Conservation (phyloP, 2,888 invertebrate species). For the Portevinia maculata region DNA sequence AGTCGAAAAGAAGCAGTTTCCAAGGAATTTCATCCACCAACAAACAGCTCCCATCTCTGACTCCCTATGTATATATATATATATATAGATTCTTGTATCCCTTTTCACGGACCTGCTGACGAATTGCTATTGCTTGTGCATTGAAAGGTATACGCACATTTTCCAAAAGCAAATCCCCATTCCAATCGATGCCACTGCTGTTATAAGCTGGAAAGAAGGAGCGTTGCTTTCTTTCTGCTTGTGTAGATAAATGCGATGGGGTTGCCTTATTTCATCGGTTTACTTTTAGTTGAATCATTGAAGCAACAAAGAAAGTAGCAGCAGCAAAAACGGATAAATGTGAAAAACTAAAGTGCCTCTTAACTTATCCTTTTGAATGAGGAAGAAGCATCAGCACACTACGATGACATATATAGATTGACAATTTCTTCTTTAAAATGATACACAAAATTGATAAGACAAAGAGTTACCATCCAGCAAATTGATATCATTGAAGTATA, state of each 20-base stretch:
- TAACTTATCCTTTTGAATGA: slow-evolving; percentile 71
- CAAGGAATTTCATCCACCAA: slow-evolving; percentile 14
- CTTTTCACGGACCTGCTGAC: slow-evolving; percentile 58
- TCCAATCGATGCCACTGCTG: slow-evolving; percentile 30
- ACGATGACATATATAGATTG: slow-evolving; percentile 59
- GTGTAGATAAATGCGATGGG: slow-evolving; percentile 61
- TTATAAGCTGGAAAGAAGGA: slow-evolving; percentile 38
- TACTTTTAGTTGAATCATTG: slow-evolving; percentile 72
- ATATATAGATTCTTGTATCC: not conserved
- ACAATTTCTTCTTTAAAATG: slow-evolving; percentile 57
- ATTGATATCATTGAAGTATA: slow-evolving; percentile 45
- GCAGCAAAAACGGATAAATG: slow-evolving; percentile 56
- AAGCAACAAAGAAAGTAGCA: slow-evolving; percentile 53
- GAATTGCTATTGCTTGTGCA: slow-evolving; percentile 71
- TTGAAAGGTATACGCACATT: slow-evolving; percentile 70
- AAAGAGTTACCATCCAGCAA: slow-evolving; percentile 51
- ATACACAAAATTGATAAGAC: slow-evolving; percentile 65
- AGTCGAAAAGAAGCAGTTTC: slow-evolving; percentile 42
- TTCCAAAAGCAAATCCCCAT: slow-evolving; percentile 49
- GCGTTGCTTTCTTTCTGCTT: slow-evolving; percentile 54
- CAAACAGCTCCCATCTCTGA: slow-evolving; percentile 14
- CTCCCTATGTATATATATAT: not conserved
- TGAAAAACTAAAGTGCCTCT: slow-evolving; percentile 72
- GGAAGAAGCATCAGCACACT: slow-evolving; percentile 65
- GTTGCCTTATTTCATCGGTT: slow-evolving; percentile 50